phyloP scores from a whole-genome alignment of 2,888 invertebrate genomes.

The Pseudococcus viburni region DNA sequence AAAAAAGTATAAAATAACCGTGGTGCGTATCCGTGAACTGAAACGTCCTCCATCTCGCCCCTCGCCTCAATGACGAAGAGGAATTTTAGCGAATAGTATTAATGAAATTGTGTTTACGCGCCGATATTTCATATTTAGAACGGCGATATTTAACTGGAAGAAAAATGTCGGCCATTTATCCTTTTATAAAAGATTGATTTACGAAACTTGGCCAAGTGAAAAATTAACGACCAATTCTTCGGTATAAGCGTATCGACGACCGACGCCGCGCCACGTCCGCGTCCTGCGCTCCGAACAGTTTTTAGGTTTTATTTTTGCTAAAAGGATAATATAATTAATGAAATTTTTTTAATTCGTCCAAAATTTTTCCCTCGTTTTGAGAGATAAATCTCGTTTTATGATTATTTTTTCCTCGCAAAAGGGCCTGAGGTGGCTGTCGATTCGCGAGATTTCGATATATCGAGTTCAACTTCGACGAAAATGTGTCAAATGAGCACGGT shows the following conservation, averaged over 20 bases:
- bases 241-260: constrained; percentile 27
- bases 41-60: neutral
- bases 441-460: no score
- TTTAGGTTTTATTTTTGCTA: constrained; percentile 25
- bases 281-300: neutral
- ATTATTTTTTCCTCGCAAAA: neutral
- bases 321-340: constrained; percentile 41
- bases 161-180: constrained; percentile 44
- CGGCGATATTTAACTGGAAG: constrained; percentile 47
- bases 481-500: no score
- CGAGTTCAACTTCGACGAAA: neutral
- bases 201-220: constrained; percentile 38
- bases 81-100: constrained; percentile 42
- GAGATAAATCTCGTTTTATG: constrained; percentile 8
- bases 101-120: constrained; percentile 44
- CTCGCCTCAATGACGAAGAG: neutral
- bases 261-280: neutral
- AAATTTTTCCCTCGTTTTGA: neutral
- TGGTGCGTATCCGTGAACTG: neutral
- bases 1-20: neutral
- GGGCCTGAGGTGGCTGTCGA: no score
- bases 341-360: constrained; percentile 25
- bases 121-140: constrained; percentile 49
- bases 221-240: constrained; percentile 47
- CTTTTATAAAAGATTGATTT: constrained; percentile 47